These are phyloP conservation scores for Casuarius casuarius DNA, from an alignment of 2,113 vertebrate genomes.

Conservation along the genomic window DNA sequence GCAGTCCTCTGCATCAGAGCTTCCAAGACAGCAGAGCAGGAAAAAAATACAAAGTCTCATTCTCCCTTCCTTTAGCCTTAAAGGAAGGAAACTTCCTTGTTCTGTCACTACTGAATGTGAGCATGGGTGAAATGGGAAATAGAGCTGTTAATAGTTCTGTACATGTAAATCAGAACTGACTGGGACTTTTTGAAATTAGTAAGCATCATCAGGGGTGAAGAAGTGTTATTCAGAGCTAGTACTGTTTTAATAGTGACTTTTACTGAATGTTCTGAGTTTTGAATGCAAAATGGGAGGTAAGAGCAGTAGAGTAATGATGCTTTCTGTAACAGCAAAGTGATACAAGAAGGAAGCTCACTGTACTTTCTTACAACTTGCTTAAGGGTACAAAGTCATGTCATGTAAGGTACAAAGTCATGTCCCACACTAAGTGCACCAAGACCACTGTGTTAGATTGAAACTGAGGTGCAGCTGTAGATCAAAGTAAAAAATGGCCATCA, in stretches of 20 bases:
- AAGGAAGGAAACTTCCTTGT: background rate
- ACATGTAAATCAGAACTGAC: background rate
- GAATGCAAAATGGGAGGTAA: background rate
- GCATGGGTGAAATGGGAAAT: background rate
- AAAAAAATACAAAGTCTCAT: background rate
- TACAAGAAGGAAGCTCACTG: background rate
- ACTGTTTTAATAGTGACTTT: background rate
- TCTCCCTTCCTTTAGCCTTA: background rate
- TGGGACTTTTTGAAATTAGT: background rate
- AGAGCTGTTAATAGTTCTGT: background rate
- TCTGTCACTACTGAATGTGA: background rate
- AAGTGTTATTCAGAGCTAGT: background rate
- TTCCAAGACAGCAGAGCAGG: background rate
- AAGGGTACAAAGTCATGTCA: background rate
- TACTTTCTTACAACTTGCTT: background rate
- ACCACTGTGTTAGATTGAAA: background rate
- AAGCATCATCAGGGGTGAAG: background rate
- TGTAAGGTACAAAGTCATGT: background rate
- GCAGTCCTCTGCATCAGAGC: background rate
- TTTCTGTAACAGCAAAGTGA: background rate
- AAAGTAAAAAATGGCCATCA: background rate
- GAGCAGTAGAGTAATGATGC: rapidly evolving
- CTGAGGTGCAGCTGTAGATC: background rate
- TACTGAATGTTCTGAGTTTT: rapidly evolving
- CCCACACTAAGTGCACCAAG: background rate